Evolutionary conservation across 2,888 invertebrate species (phyloP), one percentile per base, ranked within the genome.

Genomic region (Chironomus riparius): DNA sequence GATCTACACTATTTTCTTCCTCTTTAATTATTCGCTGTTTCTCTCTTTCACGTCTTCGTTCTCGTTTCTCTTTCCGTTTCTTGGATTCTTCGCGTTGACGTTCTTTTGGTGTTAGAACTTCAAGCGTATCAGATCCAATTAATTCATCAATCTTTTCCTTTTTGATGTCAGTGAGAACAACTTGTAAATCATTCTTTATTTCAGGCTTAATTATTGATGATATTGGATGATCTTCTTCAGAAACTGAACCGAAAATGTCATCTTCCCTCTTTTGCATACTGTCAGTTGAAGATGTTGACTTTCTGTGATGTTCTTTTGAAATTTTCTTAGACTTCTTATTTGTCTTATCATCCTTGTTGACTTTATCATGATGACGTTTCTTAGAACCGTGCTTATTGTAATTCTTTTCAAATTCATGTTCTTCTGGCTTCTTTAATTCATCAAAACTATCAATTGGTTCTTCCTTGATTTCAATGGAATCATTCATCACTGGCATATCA

Each of bases 211-310:
- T 10, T 7, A 21, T 24, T 50, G 48, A 61, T 28, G 77, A 13
- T 65, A 13, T 78, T 21, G 79, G 78, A 2, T 86, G 86, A 78
- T 89, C 89, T 79, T 94, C 92, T 80, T 92, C 94, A 0, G 94
- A 93, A 77, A 94, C 85, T 12, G 93, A 92, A 0, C 94, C 94
- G 83, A 94, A 94, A 77, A 94, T 94, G 79, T 93, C 93, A 82
- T 94, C 93, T 79, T 91, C 92, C 77, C 91, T 89, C 79, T 91
- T 89, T 24, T 48, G 56, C 0, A 83, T 80, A 75, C 79, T 79
- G 74, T 77, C 78, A 18, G 77, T 68, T n/a, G 76, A 65, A 0
- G 78, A 61, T 15, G 78, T 68, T 21, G 76, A 75, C 72, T 77
- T 69, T 68, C 38, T 13, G n/a, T 62, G 61, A n/a, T 15, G 61